Evolutionary conservation across 2,888 invertebrate species (phyloP).

Genomic region (Candidula unifasciata): DNA sequence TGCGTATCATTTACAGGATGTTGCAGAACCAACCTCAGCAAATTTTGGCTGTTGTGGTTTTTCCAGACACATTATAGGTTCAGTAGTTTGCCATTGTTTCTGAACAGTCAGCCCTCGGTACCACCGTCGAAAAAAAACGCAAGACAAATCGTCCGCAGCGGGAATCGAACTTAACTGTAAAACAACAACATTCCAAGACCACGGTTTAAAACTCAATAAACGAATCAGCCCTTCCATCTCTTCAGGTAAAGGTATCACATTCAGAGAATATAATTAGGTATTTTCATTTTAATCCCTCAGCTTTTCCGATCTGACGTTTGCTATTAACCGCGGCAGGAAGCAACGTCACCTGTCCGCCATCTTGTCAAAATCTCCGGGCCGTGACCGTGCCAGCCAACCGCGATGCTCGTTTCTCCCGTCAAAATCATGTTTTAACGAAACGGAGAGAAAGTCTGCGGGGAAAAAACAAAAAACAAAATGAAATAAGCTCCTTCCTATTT

Average conservation of each 20-base stretch:
- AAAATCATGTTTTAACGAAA: not conserved
- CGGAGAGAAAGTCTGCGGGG: not conserved
- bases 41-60: too few relatives aligned
- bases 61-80: too few relatives aligned
- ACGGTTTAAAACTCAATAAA: too few relatives aligned
- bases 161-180: too few relatives aligned
- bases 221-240: not conserved
- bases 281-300: not conserved
- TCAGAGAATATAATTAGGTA: not conserved
- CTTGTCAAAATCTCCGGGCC: constrained; percentile 12
- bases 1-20: too few relatives aligned
- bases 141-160: too few relatives aligned
- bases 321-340: not conserved
- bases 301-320: not conserved
- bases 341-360: constrained; percentile 21
- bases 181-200: too few relatives aligned
- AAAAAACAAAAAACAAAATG: not conserved
- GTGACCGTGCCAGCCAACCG: not conserved
- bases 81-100: too few relatives aligned
- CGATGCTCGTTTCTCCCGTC: constrained; percentile 2
- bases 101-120: too few relatives aligned
- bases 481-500: not conserved
- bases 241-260: not conserved
- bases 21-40: too few relatives aligned
- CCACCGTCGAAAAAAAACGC: too few relatives aligned